These are phyloP conservation scores for Perca schrenkii DNA, from an alignment of 2,113 vertebrate species.

Conservation along the genomic window DNA sequence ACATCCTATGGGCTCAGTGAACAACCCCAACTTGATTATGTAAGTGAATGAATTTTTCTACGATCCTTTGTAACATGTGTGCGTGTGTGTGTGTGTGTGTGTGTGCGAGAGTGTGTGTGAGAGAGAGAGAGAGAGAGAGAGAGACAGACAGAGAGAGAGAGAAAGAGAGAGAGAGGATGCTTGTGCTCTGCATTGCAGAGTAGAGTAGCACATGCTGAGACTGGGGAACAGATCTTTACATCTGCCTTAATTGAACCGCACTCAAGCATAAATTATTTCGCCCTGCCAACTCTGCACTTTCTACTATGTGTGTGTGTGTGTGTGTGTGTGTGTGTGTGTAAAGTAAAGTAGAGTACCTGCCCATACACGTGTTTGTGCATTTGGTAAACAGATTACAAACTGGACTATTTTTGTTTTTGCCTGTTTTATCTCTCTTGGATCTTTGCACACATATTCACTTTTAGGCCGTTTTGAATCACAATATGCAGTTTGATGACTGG, in stretches of 20 bases:
- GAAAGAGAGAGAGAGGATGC: conserved; percentile 14
- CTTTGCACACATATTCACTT: neutral
- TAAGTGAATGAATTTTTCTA: conserved; percentile 22
- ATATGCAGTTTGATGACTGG: neutral
- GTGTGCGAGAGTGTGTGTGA: conserved; percentile 3
- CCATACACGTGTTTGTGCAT: conserved; percentile 34
- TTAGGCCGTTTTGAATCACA: neutral
- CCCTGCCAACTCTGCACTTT: conserved; percentile 68
- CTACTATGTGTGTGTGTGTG: conserved; percentile 27
- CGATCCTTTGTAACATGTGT: conserved; percentile 7
- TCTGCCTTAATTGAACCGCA: conserved; percentile 76
- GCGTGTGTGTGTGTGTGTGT: conserved; percentile 16
- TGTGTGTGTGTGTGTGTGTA: conserved; percentile 15
- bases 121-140: too few species aligned
- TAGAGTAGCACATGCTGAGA: conserved; percentile 50
- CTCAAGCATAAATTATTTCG: conserved; percentile 75
- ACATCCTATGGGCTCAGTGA: conserved; percentile 50
- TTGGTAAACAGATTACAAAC: conserved; percentile 33
- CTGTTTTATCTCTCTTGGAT: neutral
- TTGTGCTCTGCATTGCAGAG: conserved; percentile 59
- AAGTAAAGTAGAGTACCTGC: neutral
- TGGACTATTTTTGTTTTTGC: conserved; percentile 3
- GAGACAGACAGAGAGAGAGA: neutral
- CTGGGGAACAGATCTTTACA: conserved; percentile 63
- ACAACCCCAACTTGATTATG: conserved; percentile 44